A percentile compares a stretch with the other conserved stretches of the same genome.
Evolutionary conservation across 2,797 vertebrate species (phyloP).

Genomic region (Artibeus lituratus): DNA sequence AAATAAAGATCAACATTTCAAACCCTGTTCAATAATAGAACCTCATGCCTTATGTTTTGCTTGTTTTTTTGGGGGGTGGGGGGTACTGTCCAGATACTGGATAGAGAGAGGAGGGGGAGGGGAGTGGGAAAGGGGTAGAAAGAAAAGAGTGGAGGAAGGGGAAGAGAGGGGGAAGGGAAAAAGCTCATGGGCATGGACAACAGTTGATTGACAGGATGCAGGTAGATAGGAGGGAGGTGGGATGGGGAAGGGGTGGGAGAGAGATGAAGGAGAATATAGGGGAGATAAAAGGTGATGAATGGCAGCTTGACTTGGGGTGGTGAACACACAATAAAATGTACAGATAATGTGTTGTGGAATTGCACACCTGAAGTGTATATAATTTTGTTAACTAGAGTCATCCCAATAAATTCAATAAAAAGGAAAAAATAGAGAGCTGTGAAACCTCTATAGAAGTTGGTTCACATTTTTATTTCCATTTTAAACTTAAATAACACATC

Average conservation of each 20-base stretch:
- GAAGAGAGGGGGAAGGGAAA: not conserved
- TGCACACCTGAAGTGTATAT: not conserved
- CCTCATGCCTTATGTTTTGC: not conserved
- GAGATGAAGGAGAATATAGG: not conserved
- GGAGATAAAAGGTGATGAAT: not conserved
- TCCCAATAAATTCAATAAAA: not conserved
- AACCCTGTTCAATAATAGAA: not conserved
- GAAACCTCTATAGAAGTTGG: constrained; percentile 46
- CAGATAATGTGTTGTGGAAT: not conserved
- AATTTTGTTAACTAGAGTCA: not conserved
- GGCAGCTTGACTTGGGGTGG: not conserved
- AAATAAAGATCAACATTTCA: constrained; percentile 21
- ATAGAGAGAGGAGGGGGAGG: not conserved
- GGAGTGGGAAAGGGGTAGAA: too few relatives aligned
- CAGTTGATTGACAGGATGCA: not conserved
- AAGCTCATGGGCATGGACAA: not conserved
- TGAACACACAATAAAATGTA: not conserved
- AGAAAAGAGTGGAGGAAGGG: not conserved
- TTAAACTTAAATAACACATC: constrained; percentile 57
- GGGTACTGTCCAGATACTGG: not conserved
- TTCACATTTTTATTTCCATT: constrained; percentile 32
- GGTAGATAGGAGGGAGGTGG: not conserved
- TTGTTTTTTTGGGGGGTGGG: not conserved
- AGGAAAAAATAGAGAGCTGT: not conserved
- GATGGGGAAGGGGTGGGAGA: not conserved